Percentiles rank a stretch among this genome's conserved stretches.
phyloP scores from a whole-genome alignment of 1,140 invertebrate species.

The Hypsibius dujardini region DNA sequence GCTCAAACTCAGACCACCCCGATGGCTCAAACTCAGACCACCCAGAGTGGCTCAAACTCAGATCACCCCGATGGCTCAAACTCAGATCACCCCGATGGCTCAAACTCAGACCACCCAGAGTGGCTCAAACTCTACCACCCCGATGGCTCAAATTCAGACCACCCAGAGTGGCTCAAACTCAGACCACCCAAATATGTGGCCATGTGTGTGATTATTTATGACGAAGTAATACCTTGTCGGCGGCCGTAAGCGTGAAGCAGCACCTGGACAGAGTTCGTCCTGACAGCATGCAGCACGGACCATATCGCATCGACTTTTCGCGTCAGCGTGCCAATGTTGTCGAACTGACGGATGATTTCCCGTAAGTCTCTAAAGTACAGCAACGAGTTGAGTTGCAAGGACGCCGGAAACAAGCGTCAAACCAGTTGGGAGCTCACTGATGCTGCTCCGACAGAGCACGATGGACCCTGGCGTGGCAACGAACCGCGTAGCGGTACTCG shows the following conservation, averaged over 20 bases:
- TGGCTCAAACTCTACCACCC: too few relatives aligned
- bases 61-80: too few relatives aligned
- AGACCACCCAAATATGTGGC: too few relatives aligned
- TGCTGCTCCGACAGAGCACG: neutral
- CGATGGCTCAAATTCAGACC: too few relatives aligned
- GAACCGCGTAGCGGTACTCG: neutral
- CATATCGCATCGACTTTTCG: neutral
- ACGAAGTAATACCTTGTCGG: neutral
- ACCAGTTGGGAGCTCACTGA: neutral
- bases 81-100: too few relatives aligned
- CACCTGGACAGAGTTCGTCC: neutral
- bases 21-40: too few relatives aligned
- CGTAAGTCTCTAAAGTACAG: neutral
- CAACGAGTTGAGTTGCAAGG: neutral
- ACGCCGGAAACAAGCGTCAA: too few relatives aligned
- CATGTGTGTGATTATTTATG: too few relatives aligned
- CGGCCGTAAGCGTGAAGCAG: neutral
- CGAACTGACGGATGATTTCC: slow-evolving; percentile 13
- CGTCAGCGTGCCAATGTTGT: neutral
- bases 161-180: too few relatives aligned
- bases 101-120: too few relatives aligned
- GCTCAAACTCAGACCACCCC: too few relatives aligned
- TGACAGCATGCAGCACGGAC: neutral
- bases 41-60: too few relatives aligned
- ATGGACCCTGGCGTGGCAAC: slow-evolving; percentile 13